phyloP scores from a whole-genome alignment of 2,797 vertebrate genomes.

The Lepus oiostolus region DNA sequence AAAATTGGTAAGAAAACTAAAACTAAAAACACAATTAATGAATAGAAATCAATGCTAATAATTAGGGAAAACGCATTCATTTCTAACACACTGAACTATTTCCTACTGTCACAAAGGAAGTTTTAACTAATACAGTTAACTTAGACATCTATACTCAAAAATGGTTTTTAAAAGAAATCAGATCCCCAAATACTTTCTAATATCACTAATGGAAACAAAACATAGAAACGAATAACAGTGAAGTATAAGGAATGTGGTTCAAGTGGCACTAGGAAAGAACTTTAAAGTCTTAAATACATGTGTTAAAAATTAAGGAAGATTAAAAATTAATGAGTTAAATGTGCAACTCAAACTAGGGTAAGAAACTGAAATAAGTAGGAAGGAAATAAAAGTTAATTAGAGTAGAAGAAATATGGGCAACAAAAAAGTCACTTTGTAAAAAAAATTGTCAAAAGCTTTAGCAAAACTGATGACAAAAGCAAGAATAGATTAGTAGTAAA shows the following conservation, averaged over 20 bases:
- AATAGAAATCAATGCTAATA: conserved; percentile 14
- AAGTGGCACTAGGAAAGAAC: neutral
- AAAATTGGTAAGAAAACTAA: conserved; percentile 3
- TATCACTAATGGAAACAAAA: conserved; percentile 8
- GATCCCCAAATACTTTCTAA: conserved; percentile 27
- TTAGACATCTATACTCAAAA: conserved; percentile 51
- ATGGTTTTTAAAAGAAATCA: conserved; percentile 9
- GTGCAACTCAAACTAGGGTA: conserved; percentile 34
- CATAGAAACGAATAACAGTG: neutral
- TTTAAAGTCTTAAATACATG: conserved; percentile 24
- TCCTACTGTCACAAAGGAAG: neutral
- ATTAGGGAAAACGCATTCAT: conserved; percentile 5
- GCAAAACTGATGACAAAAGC: conserved; percentile 7
- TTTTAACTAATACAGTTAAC: neutral
- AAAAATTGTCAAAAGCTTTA: conserved; percentile 41
- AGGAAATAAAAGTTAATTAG: conserved; percentile 49
- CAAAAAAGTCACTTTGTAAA: conserved; percentile 28
- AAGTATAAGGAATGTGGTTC: neutral
- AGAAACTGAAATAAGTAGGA: conserved; percentile 44
- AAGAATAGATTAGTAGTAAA: neutral
- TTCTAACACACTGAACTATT: neutral
- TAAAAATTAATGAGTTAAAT: conserved; percentile 58
- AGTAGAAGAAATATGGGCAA: neutral
- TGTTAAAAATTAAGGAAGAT: conserved; percentile 66
- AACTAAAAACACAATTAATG: conserved; percentile 30